Evolutionary conservation across 1,140 invertebrate species (phyloP).

Genomic region (Drosophila setifemur): DNA sequence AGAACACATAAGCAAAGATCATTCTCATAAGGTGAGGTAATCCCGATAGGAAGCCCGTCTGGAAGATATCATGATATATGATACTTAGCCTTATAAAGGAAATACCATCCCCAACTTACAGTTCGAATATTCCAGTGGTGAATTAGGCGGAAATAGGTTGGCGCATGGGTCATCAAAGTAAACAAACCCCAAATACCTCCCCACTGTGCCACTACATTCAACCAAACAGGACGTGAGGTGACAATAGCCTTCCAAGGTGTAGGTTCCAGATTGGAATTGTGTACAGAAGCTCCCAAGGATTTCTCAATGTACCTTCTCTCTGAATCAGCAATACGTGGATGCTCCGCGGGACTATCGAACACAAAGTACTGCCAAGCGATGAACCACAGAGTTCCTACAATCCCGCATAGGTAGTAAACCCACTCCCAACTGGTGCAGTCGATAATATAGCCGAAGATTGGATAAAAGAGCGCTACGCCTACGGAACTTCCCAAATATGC

Average conservation of each 20-base stretch:
- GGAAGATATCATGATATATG: conserved; percentile 32
- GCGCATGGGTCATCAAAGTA: conserved; percentile 92
- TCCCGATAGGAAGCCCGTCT: conserved; percentile 87
- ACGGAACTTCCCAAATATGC: conserved; percentile 88
- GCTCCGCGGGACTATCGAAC: conserved; percentile 87
- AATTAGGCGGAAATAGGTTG: conserved; percentile 92
- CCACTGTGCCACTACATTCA: conserved; percentile 89
- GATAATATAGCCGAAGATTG: conserved; percentile 87
- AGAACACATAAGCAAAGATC: conserved; percentile 85
- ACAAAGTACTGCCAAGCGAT: conserved; percentile 86
- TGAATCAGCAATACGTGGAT: conserved; percentile 88
- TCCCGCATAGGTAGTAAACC: conserved; percentile 89
- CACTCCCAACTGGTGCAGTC: conserved; percentile 88
- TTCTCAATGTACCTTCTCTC: conserved; percentile 87
- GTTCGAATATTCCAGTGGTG: conserved; percentile 91
- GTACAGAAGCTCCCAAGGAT: conserved; percentile 83
- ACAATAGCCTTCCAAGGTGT: conserved; percentile 90
- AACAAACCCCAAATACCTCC: conserved; percentile 93
- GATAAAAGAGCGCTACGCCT: conserved; percentile 88
- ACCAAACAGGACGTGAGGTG: conserved; percentile 90
- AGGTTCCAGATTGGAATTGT: conserved; percentile 78
- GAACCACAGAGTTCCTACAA: conserved; percentile 87
- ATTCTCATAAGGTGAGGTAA: conserved; percentile 87
- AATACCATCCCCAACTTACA: conserved; percentile 83
- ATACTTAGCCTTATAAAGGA: not conserved